Percentiles rank a stretch among this genome's conserved stretches.
These are phyloP conservation scores for Lapara coniferarum DNA, from an alignment of 2,888 invertebrate species.

Conservation along the genomic window DNA sequence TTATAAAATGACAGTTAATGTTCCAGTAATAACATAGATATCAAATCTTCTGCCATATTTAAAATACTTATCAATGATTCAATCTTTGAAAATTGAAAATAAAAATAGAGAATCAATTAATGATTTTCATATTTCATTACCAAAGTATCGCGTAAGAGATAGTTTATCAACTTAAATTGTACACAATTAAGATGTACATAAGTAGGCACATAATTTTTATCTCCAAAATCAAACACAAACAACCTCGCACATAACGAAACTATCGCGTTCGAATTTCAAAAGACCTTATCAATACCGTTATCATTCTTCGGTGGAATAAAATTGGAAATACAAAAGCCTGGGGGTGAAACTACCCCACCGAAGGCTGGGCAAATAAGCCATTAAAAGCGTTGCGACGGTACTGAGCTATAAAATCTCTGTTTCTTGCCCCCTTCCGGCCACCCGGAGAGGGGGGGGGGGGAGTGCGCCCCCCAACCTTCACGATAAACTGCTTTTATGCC, in stretches of 20 bases:
- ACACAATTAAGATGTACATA: too few relatives aligned
- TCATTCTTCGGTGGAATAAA: constrained; percentile 71
- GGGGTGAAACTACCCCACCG: constrained; percentile 65
- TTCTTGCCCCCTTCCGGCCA: constrained; percentile 72
- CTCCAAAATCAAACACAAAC: constrained; percentile 8
- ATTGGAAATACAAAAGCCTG: constrained; percentile 69
- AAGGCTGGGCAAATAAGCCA: constrained; percentile 82
- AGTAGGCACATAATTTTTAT: neutral
- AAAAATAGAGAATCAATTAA: too few relatives aligned
- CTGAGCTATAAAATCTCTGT: constrained; percentile 82
- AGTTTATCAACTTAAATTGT: too few relatives aligned
- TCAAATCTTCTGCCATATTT: too few relatives aligned
- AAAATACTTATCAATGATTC: too few relatives aligned
- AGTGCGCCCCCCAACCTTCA: constrained; percentile 45
- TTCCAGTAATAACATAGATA: too few relatives aligned
- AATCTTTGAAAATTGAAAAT: too few relatives aligned
- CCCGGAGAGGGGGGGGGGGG: too few relatives aligned
- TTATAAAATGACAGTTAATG: too few relatives aligned
- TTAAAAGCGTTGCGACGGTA: constrained; percentile 79
- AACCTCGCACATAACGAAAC: constrained; percentile 27
- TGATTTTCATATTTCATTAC: too few relatives aligned
- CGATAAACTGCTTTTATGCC: constrained; percentile 82
- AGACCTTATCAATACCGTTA: constrained; percentile 55
- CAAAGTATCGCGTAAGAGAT: too few relatives aligned
- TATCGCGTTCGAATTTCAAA: constrained; percentile 32